Evolutionary conservation across 2,797 vertebrate genomes (phyloP), one percentile per base, ranked within the genome.

Genomic region (Brotogeris chrysoptera): DNA sequence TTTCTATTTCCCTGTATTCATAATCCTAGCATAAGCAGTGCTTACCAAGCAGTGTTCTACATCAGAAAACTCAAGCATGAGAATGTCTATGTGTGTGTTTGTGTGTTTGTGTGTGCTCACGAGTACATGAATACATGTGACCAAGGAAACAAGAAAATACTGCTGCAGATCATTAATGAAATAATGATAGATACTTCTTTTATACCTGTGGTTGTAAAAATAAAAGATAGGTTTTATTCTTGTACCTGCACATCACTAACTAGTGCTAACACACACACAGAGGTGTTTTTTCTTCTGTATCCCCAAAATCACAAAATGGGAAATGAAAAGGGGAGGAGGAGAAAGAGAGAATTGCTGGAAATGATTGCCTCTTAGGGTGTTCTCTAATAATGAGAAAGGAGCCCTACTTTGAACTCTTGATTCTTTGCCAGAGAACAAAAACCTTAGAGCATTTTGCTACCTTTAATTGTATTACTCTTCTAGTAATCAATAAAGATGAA

Each of bases 401-500:
- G 4, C 77, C 50, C 12, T 41, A 38, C 68, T 94, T 96, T 79
- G 89, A 88, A 86, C 50, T 90, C 84, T 49, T 77, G 59, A 73
- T 88, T 90, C 43, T 73, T 49, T 53, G 34, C 59, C 41, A 94
- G 84, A 65, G 77, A 90, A 97, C 39, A 93, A 85, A 92, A 89
- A 34, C 18, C 77, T 82, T 80, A 79, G 87, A 91, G 39, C 27
- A 44, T 93, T 91, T 94, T 96, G 38, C 73, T 95, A 70, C 89
- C 69, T 91, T 93, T 97, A 96, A 96, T 96, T 92, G 85, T 90
- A 93, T 96, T 92, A 94, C 81, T 89, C 80, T 73, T 74, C 55
- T 90, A 93, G 92, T 80, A 92, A 96, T 97, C 84, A 96, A 96
- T 97, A 97, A 97, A 96, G 90, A 96, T 95, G 89, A 96, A 96